Conservation (phyloP, 2,888 invertebrate species). For the Drosophila anomalata region DNA sequence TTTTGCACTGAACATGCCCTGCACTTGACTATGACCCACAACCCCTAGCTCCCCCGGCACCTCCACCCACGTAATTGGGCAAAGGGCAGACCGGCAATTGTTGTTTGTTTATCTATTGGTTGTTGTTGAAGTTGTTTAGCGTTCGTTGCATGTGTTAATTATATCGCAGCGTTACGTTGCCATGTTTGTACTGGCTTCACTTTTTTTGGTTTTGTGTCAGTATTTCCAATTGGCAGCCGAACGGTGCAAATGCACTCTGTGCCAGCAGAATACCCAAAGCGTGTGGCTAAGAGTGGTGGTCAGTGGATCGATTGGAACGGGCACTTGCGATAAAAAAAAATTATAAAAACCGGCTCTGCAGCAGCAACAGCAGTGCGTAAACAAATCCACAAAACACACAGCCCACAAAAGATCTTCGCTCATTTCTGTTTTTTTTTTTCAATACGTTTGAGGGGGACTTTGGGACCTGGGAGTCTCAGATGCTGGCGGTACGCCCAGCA, state of each 20-base stretch:
- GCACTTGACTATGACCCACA: conserved; percentile 39
- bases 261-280: conserved; percentile 29
- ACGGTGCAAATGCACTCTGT: conserved; percentile 37
- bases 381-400: conserved; percentile 43
- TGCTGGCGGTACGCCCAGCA: conserved; percentile 29
- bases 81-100: conserved; percentile 68
- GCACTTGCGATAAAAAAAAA: conserved; percentile 1
- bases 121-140: conserved; percentile 25
- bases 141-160: conserved; percentile 40
- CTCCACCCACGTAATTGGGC: conserved; percentile 58
- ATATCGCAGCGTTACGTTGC: conserved; percentile 34
- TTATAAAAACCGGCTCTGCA: conserved; percentile 61
- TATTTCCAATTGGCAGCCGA: conserved; percentile 26
- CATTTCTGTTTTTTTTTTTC: conserved; percentile 44
- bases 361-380: conserved; percentile 55
- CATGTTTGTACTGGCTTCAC: conserved; percentile 22
- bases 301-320: conserved; percentile 36
- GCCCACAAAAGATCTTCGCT: conserved; percentile 62
- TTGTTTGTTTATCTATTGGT: conserved; percentile 25
- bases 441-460: conserved; percentile 28
- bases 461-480: conserved; percentile 22
- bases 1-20: conserved; percentile 17
- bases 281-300: conserved; percentile 15
- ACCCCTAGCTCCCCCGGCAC: neutral
- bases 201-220: conserved; percentile 6